Base-by-base conservation (phyloP, 1,140 invertebrate species). In the Ips typographus region DNA sequence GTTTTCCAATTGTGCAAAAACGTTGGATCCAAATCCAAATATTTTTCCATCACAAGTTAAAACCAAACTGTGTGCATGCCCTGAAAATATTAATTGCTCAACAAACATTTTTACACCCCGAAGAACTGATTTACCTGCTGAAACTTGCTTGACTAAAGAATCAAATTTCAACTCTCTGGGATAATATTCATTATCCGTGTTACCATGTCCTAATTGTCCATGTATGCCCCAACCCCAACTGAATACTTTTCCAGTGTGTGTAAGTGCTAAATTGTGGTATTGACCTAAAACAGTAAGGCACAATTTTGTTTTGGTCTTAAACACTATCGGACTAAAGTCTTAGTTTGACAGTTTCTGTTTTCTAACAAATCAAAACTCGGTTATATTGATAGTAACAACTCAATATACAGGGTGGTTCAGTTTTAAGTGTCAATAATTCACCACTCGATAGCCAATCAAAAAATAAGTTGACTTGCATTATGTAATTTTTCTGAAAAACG, bases 211-310 rank as follows among this genome's bases (percentile, higher is more conserved):
- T 8, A 94, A 79, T 78, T 95, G 92, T 0, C 92, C 93, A 80
- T 94, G 90, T 37, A 94, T 87, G 40, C 91, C 92, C 92, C 92
- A 95, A 69, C 88, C 88, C 88, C 88, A 90, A 22, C 86, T 87
- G 65, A 87, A 90, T 1, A 90, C 80, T 73, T 85, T 82, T n/a
- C 89, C 89, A 75, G 88, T 83, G 3, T 83, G 81, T 4, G 90
- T 88, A 1, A 93, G 77, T 1, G 90, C 92, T 8, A 90, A 77
- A 42, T 90, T 91, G 77, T 94, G 93, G 80, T 93, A 93, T 77
- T 93, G 91, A 2, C 93, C 67, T 68, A 40, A 43, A 68, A 68
- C 3, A 22, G 40, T 37, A 8, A 22, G 40, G 22, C n/a, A 38
- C 38, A 38, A 62, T 62, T 5, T 47, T 49, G 22, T 6, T 49